Evolutionary conservation across 2,888 invertebrate species (phyloP), one percentile per base, ranked within the genome.

Genomic region (Thymelicus lineola): DNA sequence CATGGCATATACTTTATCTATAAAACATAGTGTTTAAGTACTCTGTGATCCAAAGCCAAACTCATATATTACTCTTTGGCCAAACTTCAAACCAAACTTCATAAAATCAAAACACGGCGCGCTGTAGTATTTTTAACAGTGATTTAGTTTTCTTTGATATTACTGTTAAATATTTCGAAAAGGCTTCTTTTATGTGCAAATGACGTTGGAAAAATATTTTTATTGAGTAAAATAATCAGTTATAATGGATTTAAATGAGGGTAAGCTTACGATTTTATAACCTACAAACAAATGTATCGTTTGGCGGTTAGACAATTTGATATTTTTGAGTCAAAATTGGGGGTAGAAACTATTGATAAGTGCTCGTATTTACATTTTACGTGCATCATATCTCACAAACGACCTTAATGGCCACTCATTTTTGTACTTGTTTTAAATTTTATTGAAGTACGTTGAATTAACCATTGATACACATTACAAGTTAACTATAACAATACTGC

Each of bases 161-260:
- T 53, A 53, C 10, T 45, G 20, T 53, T 17, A 50, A 50, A 53
- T 14, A 62, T 6, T 9, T 17, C 12, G 17, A 50, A 2, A 46
- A 28, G 15, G n/a, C 36, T 20, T 14, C 9, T 9, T 60, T 60
- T 53, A 46, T 17, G 28, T n/a, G 28, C 55, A 68, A 68, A 68
- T 68, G 68, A 53, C 42, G 45, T 61, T 15, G 61, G 12, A 1
- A 14, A 62, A 57, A 36, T 45, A 68, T 46, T 46, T 7, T 17
- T 1, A 28, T 42, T 42, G 48, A 20, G 14, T 42, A 14, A 0
- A 12, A 7, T 46, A 55, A 28, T 68, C 71, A 17, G 2, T 50
- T 60, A 79, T 45, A 73, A 91, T 91, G 91, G 91, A 91, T 76
- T 82, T 90, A 71, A 88, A 85, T 75, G 91, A 91, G 87, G 91